Percentiles rank a stretch among this genome's conserved stretches.
phyloP scores from a whole-genome alignment of 2,797 vertebrate species.

The Lepus oiostolus region DNA sequence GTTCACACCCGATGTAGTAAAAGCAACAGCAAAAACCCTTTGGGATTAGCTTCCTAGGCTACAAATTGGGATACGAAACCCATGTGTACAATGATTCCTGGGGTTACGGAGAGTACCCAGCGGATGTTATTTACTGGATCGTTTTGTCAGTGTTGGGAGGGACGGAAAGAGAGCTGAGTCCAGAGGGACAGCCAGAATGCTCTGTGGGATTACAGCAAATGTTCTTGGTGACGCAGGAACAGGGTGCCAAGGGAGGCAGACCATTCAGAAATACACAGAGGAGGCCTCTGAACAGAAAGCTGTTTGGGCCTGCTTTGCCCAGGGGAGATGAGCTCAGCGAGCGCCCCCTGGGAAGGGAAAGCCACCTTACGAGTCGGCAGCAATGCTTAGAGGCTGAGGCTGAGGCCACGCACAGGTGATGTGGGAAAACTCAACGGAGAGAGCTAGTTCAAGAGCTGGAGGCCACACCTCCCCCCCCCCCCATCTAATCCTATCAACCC shows the following conservation, averaged over 20 bases:
- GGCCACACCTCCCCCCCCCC: too few species aligned
- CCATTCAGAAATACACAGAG: constrained; percentile 44
- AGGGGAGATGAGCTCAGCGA: constrained; percentile 30
- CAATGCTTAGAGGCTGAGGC: neutral
- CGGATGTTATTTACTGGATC: constrained; percentile 35
- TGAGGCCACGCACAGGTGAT: neutral
- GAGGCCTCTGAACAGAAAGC: neutral
- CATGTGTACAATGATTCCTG: neutral
- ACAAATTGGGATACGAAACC: neutral
- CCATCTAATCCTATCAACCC: too few species aligned
- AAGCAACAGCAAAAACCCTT: neutral
- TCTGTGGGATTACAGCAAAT: neutral
- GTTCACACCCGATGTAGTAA: neutral
- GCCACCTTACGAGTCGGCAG: neutral
- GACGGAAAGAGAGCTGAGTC: constrained; percentile 6
- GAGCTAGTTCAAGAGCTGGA: too few species aligned
- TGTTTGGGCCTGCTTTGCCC: neutral
- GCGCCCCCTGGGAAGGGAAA: neutral
- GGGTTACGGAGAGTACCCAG: constrained; percentile 18
- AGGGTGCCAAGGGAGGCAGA: constrained; percentile 41
- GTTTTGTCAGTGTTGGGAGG: neutral
- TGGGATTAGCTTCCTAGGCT: neutral
- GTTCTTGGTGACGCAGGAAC: neutral
- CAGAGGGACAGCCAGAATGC: constrained; percentile 13
- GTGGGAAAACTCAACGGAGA: too few species aligned